Evolutionary conservation across 2,113 vertebrate genomes (phyloP).

Genomic region (Columba livia): DNA sequence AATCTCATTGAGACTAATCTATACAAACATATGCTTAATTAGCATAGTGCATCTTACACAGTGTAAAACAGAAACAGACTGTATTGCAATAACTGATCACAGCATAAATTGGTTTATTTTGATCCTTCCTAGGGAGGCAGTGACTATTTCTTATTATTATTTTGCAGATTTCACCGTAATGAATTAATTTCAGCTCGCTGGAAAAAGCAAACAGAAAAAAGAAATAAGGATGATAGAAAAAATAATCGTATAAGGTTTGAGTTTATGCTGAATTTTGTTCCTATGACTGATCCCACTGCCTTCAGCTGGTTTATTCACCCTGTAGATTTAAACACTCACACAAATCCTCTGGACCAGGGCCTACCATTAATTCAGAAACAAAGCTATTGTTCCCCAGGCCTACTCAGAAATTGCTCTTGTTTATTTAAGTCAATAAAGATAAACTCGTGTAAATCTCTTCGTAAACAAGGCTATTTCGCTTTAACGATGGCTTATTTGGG

Average conservation of each 20-base stretch:
- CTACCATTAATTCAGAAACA: constrained; percentile 32
- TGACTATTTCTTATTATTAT: neutral
- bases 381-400: constrained; percentile 22
- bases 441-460: constrained; percentile 37
- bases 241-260: neutral
- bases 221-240: neutral
- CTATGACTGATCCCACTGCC: neutral
- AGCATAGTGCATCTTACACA: constrained; percentile 61
- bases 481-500: constrained; percentile 35
- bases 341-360: constrained; percentile 14
- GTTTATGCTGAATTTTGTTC: constrained; percentile 8
- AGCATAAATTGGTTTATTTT: constrained; percentile 69
- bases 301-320: neutral
- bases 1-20: constrained; percentile 67
- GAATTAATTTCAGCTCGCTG: constrained; percentile 3
- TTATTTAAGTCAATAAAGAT: constrained; percentile 49
- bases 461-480: constrained; percentile 27
- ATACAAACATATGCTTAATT: constrained; percentile 71
- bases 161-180: neutral
- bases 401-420: constrained; percentile 11
- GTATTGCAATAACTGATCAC: constrained; percentile 63
- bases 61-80: constrained; percentile 62
- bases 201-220: neutral
- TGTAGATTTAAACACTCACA: neutral
- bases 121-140: constrained; percentile 32